Evolutionary conservation across 1,140 invertebrate species (phyloP).

Genomic region (Agraylea sexmaculata): DNA sequence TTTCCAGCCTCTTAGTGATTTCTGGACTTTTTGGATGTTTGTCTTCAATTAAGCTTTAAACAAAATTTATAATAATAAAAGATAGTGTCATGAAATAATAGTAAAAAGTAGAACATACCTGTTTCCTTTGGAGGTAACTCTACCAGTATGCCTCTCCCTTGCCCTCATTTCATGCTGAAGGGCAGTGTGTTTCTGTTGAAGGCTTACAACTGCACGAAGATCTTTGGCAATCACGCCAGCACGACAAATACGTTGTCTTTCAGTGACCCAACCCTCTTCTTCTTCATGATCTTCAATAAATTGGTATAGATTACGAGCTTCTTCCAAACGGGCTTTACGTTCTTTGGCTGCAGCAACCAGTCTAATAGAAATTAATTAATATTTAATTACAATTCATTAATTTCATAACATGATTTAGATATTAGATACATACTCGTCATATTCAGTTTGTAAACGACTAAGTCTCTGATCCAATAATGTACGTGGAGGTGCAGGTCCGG

Average conservation of each 20-base stretch:
- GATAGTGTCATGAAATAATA: not conserved
- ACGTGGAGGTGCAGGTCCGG: slow-evolving; percentile 40
- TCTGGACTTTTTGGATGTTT: slow-evolving; percentile 66
- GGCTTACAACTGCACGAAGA: slow-evolving; percentile 72
- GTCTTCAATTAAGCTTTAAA: slow-evolving; percentile 51
- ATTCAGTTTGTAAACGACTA: slow-evolving; percentile 57
- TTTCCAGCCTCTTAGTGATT: slow-evolving; percentile 68
- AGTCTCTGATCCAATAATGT: slow-evolving; percentile 55
- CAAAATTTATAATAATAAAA: not conserved
- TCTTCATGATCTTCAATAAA: slow-evolving; percentile 91
- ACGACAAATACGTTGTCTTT: slow-evolving; percentile 84
- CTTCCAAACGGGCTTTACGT: slow-evolving; percentile 72
- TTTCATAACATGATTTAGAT: too few relatives aligned
- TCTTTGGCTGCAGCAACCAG: slow-evolving; percentile 62
- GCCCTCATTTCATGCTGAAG: slow-evolving; percentile 87
- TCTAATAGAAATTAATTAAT: slow-evolving; percentile 26
- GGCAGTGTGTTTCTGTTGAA: slow-evolving; percentile 91
- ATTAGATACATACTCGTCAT: slow-evolving; percentile 42
- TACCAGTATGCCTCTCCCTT: slow-evolving; percentile 37
- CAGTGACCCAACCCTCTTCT: slow-evolving; percentile 86
- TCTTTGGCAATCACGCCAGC: slow-evolving; percentile 89
- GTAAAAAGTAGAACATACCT: slow-evolving; percentile 23
- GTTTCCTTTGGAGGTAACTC: slow-evolving; percentile 32
- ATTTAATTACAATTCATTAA: too few relatives aligned
- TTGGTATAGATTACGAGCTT: slow-evolving; percentile 87